Base-by-base conservation (phyloP, 1,140 invertebrate genomes). In the Musca vetustissima region DNA sequence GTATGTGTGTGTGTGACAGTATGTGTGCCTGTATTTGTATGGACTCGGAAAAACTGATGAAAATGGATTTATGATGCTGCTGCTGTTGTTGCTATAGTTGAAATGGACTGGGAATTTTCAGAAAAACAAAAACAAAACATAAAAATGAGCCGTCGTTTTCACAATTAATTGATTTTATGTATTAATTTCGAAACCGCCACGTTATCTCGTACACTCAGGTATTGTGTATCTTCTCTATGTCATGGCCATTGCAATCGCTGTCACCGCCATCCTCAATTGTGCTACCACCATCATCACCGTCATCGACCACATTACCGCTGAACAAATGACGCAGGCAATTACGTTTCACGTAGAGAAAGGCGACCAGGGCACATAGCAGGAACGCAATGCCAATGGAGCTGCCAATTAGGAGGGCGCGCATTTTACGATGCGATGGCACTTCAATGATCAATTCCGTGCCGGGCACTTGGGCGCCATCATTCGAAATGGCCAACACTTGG, bases 331-430 rank as follows among this genome's bases (percentile, higher is more conserved):
- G 69, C n/a, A 80, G 69, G 67, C 79, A 81, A 68, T 74, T 80
- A 69, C 78, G 77, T 69, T 82, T 83, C 71, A 82, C 85, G 17
- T 87, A 84, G 82, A 88, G 88, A 85, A 87, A 89, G 69, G 89
- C 82, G 7, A 83, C 85, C 49, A 86, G 84, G 9, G 88, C 83
- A 21, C 85, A 85, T 0, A 87, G 72, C 21, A 85, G 82, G 9
- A 86, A 86, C n/a, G 89, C 69, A 21, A 89, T 85, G 15, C 84
- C 85, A n/a, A 89, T 84, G 3, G 85, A 83, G 43, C 88, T 85
- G 17, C 88, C 88, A 74, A 89, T 87, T 1, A 89, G 87, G 55
- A 90, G 84, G 3, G 89, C 87, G 14, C 86, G 81, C 53, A 89
- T 85, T 68, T 85, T 85, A 28, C 87, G 84, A 72, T 89, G 89